These are phyloP conservation scores for Mythimna lalbum DNA, from an alignment of 2,888 invertebrate genomes.

Conservation along the genomic window DNA sequence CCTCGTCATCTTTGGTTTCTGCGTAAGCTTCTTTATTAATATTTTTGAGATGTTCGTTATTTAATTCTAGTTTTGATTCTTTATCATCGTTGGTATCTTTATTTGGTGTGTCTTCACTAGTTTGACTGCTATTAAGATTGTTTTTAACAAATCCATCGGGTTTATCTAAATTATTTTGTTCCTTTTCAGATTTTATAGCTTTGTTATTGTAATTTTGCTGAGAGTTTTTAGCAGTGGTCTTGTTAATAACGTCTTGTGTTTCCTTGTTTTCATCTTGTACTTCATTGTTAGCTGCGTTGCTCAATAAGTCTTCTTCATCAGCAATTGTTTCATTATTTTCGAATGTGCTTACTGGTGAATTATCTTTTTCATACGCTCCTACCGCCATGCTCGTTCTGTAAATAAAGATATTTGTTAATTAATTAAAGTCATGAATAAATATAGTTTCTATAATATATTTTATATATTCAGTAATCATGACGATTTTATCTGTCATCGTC, in stretches of 20 bases:
- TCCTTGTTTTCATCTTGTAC: slow-evolving; percentile 17
- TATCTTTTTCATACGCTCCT: slow-evolving; percentile 29
- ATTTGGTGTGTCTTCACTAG: slow-evolving; percentile 24
- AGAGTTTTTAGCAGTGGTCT: slow-evolving; percentile 7
- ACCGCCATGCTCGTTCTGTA: slow-evolving; percentile 61
- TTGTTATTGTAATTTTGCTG: slow-evolving; percentile 24
- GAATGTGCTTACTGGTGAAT: slow-evolving; percentile 21
- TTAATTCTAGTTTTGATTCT: slow-evolving; percentile 39
- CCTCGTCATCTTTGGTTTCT: slow-evolving; percentile 52
- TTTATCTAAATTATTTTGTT: slow-evolving; percentile 23
- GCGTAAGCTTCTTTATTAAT: slow-evolving; percentile 30
- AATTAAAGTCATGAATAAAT: slow-evolving; percentile 9
- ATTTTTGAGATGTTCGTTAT: slow-evolving; percentile 37
- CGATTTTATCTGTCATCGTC: slow-evolving; percentile 29
- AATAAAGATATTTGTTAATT: slow-evolving; percentile 23
- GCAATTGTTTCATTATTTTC: slow-evolving; percentile 32
- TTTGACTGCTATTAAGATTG: slow-evolving; percentile 9
- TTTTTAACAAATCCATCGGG: slow-evolving; percentile 14
- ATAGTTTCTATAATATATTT: not conserved
- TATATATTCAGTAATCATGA: slow-evolving; percentile 14
- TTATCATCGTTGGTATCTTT: slow-evolving; percentile 38
- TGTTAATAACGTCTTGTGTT: slow-evolving; percentile 25
- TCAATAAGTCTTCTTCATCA: slow-evolving; percentile 38
- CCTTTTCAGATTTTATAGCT: slow-evolving; percentile 7
- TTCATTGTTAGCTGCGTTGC: slow-evolving; percentile 24